Percentiles rank a stretch among this genome's conserved stretches.
Conservation (phyloP, 2,797 vertebrate species). For the Avahi laniger region DNA sequence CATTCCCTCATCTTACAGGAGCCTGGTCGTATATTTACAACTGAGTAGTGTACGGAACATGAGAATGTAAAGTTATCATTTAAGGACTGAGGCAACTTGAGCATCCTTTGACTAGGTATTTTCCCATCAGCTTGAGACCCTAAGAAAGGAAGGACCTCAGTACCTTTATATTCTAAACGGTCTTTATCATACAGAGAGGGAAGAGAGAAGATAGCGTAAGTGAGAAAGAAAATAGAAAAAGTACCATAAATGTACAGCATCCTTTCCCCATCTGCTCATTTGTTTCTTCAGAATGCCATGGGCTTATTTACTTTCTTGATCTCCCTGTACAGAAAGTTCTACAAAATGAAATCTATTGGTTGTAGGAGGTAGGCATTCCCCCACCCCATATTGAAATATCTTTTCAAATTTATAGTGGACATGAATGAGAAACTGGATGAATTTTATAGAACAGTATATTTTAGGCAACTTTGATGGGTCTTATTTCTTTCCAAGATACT, state of each 20-base stretch:
- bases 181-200: background rate
- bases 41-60: background rate
- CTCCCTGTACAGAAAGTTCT: background rate
- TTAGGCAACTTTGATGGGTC: background rate
- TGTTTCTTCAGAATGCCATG: background rate
- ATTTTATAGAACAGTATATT: background rate
- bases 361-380: background rate
- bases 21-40: background rate
- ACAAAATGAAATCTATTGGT: background rate
- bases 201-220: background rate
- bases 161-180: background rate
- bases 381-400: background rate
- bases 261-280: background rate
- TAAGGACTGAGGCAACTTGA: background rate
- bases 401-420: background rate
- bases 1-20: background rate
- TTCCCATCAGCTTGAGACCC: background rate
- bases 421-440: background rate
- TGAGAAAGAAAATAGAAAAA: background rate
- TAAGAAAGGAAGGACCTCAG: background rate
- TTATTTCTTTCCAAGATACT: background rate
- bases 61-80: background rate
- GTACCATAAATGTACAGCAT: rapidly evolving
- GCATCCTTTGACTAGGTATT: too few species aligned
- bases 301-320: too few species aligned